phyloP scores from a whole-genome alignment of 2,797 vertebrate species.

The Lycodopsis pacificus region DNA sequence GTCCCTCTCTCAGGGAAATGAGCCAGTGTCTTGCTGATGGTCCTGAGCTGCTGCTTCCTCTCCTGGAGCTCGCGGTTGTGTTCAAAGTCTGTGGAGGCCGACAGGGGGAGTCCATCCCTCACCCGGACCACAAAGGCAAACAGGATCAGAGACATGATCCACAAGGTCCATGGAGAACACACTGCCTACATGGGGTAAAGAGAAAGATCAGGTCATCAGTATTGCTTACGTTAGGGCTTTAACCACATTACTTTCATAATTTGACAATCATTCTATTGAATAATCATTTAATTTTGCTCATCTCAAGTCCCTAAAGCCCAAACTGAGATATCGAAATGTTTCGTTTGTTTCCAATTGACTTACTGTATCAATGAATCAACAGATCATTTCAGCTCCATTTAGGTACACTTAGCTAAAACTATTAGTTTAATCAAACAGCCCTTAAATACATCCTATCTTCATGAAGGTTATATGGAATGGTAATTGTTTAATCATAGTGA shows the following conservation, averaged over 20 bases:
- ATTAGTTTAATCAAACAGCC: not conserved
- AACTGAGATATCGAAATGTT: not conserved
- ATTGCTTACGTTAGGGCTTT: not conserved
- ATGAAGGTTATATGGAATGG: not conserved
- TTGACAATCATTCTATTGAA: not conserved
- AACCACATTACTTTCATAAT: not conserved
- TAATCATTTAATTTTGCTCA: not conserved
- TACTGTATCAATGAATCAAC: not conserved
- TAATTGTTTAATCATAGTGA: not conserved
- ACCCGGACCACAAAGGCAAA: constrained; percentile 95
- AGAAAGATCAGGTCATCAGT: constrained; percentile 14
- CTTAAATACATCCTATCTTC: not conserved
- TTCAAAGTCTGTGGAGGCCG: constrained; percentile 96
- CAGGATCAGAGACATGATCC: constrained; percentile 96
- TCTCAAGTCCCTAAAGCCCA: not conserved
- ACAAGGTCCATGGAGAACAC: constrained; percentile 83
- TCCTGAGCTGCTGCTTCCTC: constrained; percentile 90
- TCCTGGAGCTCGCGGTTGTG: constrained; percentile 91
- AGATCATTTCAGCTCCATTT: not conserved
- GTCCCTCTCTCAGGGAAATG: constrained; percentile 88
- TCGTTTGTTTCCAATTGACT: not conserved
- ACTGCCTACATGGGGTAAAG: constrained; percentile 74
- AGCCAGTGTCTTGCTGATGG: constrained; percentile 84
- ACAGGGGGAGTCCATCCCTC: constrained; percentile 96
- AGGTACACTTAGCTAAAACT: not conserved